Conservation (phyloP, 2,888 invertebrate genomes). For the Andrena fulva region DNA sequence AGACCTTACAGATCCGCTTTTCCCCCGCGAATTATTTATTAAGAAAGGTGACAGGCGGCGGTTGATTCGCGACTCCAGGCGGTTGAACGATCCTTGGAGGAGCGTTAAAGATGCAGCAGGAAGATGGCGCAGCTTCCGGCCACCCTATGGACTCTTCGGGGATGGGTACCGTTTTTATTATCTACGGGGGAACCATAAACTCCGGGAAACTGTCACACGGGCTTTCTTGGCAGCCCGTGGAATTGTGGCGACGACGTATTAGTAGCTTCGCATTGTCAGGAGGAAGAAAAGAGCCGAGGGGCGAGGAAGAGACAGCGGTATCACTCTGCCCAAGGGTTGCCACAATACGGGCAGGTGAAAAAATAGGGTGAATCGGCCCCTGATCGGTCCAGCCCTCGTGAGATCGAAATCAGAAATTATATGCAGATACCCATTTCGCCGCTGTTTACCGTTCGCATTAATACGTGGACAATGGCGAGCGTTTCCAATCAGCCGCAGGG, state of each 20-base stretch:
- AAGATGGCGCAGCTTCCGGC: background rate
- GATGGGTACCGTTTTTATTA: slow-evolving; percentile 41
- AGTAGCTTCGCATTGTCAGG: slow-evolving; percentile 46
- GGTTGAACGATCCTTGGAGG: background rate
- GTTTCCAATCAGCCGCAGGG: background rate
- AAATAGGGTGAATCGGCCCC: slow-evolving; percentile 43
- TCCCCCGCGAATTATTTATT: background rate
- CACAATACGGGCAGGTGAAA: slow-evolving; percentile 58
- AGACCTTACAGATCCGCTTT: background rate
- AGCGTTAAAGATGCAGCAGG: slow-evolving; percentile 6
- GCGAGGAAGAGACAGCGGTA: slow-evolving; percentile 7
- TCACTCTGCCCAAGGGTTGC: slow-evolving; percentile 34
- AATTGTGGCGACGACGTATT: slow-evolving; percentile 62
- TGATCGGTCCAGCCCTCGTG: slow-evolving; percentile 15
- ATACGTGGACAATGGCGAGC: background rate
- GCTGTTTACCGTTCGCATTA: slow-evolving; percentile 15
- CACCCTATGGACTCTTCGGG: background rate
- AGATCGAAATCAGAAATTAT: slow-evolving; percentile 27
- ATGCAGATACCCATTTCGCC: slow-evolving; percentile 16
- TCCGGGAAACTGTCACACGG: slow-evolving; percentile 52
- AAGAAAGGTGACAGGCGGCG: background rate
- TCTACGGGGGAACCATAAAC: slow-evolving; percentile 50
- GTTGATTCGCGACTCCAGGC: background rate
- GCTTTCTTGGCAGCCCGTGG: slow-evolving; percentile 11
- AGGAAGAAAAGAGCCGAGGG: slow-evolving; percentile 23